Conservation (phyloP, 2,113 vertebrate species). For the Malurus elegans region DNA sequence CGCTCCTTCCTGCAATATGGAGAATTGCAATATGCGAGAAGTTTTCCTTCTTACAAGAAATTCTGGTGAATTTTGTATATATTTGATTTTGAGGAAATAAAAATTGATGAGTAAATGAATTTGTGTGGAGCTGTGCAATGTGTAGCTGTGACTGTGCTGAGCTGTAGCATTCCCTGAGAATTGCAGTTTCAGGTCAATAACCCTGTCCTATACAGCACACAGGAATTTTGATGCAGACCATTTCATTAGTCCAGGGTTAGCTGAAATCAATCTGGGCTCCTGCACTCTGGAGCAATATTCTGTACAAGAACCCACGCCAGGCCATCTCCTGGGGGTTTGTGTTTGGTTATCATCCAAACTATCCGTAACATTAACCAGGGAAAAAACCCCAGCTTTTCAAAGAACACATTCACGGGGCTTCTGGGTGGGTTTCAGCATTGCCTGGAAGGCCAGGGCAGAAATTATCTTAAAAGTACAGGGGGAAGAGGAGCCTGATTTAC, state of each 20-base stretch:
- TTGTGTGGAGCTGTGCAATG: not conserved
- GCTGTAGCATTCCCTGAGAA: not conserved
- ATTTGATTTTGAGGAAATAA: not conserved
- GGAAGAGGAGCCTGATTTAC: not conserved
- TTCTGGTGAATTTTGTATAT: not conserved
- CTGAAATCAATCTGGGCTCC: not conserved
- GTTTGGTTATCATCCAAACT: not conserved
- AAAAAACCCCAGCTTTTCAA: not conserved
- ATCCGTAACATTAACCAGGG: constrained; percentile 6
- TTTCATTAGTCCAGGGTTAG: not conserved
- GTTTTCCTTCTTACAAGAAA: not conserved
- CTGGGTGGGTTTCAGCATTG: not conserved
- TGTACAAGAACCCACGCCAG: not conserved
- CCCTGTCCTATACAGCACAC: not conserved
- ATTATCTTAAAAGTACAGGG: not conserved
- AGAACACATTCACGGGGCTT: not conserved
- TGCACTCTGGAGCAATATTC: not conserved
- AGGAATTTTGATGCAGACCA: not conserved
- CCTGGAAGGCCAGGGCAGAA: not conserved
- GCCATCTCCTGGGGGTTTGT: not conserved
- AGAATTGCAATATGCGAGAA: not conserved
- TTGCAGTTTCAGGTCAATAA: not conserved
- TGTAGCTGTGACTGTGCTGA: not conserved
- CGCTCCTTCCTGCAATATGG: not conserved
- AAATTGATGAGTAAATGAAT: not conserved